phyloP scores from a whole-genome alignment of 2,888 invertebrate species.

The Eupeodes luniger region DNA sequence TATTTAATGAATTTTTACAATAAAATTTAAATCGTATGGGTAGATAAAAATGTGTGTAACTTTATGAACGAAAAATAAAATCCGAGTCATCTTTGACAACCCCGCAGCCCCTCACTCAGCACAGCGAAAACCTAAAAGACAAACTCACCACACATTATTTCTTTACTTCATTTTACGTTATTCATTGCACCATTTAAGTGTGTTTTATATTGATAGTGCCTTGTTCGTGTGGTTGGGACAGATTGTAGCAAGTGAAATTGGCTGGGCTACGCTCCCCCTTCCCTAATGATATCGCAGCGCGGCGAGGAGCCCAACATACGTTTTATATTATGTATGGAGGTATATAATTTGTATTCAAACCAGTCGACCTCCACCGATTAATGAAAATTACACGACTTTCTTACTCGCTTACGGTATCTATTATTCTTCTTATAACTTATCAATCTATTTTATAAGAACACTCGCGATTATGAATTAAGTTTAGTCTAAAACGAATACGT shows the following conservation, averaged over 20 bases:
- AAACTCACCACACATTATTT: conserved; percentile 64
- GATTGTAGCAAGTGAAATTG: conserved; percentile 70
- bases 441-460: conserved; percentile 30
- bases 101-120: not conserved
- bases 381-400: conserved; percentile 52
- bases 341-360: conserved; percentile 5
- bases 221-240: conserved; percentile 52
- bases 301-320: not conserved
- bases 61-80: conserved; percentile 47
- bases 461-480: conserved; percentile 55
- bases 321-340: not conserved
- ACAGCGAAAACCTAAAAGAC: conserved; percentile 15
- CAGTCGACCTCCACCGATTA: conserved; percentile 24
- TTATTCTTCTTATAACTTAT: conserved; percentile 29
- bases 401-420: conserved; percentile 39
- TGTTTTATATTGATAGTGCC: conserved; percentile 54
- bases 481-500: conserved; percentile 42
- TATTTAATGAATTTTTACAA: conserved; percentile 24
- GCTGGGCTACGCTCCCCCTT: conserved; percentile 30
- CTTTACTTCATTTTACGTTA: conserved; percentile 67
- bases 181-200: conserved; percentile 60
- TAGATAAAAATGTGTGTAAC: conserved; percentile 49
- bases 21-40: conserved; percentile 20
- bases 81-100: conserved; percentile 15
- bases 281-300: too few relatives aligned